Base-by-base conservation (phyloP, 1,140 invertebrate species). In the Heliconius eleuchia region DNA sequence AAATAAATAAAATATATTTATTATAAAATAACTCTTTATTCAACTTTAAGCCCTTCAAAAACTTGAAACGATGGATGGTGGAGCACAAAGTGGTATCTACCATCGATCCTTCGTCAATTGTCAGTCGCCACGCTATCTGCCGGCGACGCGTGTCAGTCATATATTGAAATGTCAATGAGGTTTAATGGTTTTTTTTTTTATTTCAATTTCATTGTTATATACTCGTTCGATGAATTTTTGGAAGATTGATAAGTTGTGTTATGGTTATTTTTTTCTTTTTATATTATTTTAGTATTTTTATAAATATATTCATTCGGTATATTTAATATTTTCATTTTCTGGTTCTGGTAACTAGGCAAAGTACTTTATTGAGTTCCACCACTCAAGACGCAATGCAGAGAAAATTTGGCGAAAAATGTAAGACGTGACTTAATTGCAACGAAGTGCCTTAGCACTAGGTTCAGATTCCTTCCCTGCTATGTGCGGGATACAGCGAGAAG, bases 111-210 rank as follows among this genome's bases (percentile, higher is more conserved):
- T 82, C 83, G 83, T 86, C 83, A 85, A 81, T 73, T 84, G 85
- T 86, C 85, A 82, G 79, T 77, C 83, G 72, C 75, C 57, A 30
- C 79, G 85, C 80, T 86, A 87, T 88, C 87, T 86, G 52, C 39
- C 79, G 39, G 72, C 78, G 87, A 87, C 85, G 83, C 66, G 80
- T 82, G 88, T 89, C 88, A 87, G 72, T 88, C 86, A 84, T 79
- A 76, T 77, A 82, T 86, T 87, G 84, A 90, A 86, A 84, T 84
- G 87, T 88, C 88, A 86, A 84, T 81, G 73, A 55, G 78, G 73
- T 78, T 82, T 78, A 83, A 85, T 84, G 77, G 82, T 73, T 74
- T 81, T 84, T 85, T 85, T 19, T 80, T 52, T 19, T 18, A 52
- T 52, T 19, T 52, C 50, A 52, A 66, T 81, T 82, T 82, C 82